phyloP scores from a whole-genome alignment of 2,113 vertebrate genomes.

The Xenopus borealis region DNA sequence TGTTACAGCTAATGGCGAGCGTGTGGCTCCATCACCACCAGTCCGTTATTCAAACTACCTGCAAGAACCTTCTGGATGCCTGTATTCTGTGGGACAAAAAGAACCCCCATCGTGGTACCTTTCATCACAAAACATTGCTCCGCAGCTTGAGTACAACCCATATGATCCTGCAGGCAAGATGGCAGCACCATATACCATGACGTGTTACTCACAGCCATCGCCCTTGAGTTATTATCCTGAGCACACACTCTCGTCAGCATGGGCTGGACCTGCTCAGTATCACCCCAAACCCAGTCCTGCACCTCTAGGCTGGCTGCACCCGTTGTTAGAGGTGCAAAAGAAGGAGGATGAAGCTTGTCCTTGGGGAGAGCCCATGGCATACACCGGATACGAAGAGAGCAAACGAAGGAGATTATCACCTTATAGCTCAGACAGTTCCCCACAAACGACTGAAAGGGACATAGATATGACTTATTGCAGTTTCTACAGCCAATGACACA shows the following conservation, averaged over 20 bases:
- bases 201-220: conserved; percentile 76
- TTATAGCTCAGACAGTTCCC: conserved; percentile 82
- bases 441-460: conserved; percentile 61
- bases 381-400: conserved; percentile 80
- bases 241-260: conserved; percentile 59
- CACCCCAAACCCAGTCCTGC: conserved; percentile 69
- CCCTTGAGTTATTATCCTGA: conserved; percentile 83
- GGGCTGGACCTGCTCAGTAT: conserved; percentile 68
- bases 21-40: conserved; percentile 79
- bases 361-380: conserved; percentile 84
- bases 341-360: conserved; percentile 66
- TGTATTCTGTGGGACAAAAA: conserved; percentile 68
- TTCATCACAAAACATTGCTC: conserved; percentile 61
- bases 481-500: conserved; percentile 75
- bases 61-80: conserved; percentile 25
- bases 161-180: conserved; percentile 71
- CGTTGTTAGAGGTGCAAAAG: conserved; percentile 72
- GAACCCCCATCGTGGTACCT: conserved; percentile 82
- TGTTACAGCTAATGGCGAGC: conserved; percentile 70
- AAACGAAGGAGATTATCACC: conserved; percentile 85
- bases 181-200: conserved; percentile 67
- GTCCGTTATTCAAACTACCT: conserved; percentile 69
- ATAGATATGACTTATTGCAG: conserved; percentile 57
- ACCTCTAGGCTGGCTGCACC: conserved; percentile 76
- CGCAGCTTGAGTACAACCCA: conserved; percentile 72